phyloP scores from a whole-genome alignment of 92 coral and sea anemone species.

The Palythoa heliodiscus region DNA sequence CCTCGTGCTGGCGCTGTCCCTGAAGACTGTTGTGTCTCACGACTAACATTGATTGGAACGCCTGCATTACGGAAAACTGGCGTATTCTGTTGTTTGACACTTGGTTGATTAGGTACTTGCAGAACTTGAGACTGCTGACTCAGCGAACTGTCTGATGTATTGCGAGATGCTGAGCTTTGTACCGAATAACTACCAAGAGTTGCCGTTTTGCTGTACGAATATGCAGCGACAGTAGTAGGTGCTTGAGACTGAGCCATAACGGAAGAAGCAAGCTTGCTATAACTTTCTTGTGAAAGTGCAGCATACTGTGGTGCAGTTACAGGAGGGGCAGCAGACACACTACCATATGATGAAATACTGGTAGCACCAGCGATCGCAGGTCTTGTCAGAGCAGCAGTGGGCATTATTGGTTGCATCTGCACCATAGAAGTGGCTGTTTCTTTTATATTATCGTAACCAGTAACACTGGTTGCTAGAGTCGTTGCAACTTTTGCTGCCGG shows the following conservation, averaged over 20 bases:
- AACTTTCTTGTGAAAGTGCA: not conserved
- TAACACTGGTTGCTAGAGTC: not conserved
- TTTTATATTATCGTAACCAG: not conserved
- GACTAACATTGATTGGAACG: constrained; percentile 17
- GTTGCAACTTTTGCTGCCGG: constrained; percentile 46
- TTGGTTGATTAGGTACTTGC: constrained; percentile 3
- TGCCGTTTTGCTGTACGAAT: constrained; percentile 38
- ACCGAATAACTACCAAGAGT: not conserved
- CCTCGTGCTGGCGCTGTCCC: constrained; percentile 21
- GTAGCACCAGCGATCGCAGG: constrained; percentile 32
- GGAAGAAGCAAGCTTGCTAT: constrained; percentile 19
- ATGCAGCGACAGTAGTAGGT: constrained; percentile 20
- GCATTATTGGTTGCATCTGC: constrained; percentile 2
- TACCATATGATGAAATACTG: constrained; percentile 6
- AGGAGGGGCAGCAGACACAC: constrained; percentile 43
- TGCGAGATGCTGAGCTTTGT: constrained; percentile 24
- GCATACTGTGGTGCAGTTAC: constrained; percentile 23
- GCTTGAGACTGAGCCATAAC: constrained; percentile 2
- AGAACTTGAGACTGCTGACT: constrained; percentile 39
- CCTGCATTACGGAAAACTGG: constrained; percentile 45
- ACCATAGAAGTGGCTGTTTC: constrained; percentile 12
- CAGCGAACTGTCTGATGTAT: constrained; percentile 15
- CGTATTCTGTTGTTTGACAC: constrained; percentile 8
- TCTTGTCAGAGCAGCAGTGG: constrained; percentile 30
- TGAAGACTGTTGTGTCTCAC: constrained; percentile 13